Conservation (phyloP, 1,140 invertebrate species). For the Diploscapter pachys region DNA sequence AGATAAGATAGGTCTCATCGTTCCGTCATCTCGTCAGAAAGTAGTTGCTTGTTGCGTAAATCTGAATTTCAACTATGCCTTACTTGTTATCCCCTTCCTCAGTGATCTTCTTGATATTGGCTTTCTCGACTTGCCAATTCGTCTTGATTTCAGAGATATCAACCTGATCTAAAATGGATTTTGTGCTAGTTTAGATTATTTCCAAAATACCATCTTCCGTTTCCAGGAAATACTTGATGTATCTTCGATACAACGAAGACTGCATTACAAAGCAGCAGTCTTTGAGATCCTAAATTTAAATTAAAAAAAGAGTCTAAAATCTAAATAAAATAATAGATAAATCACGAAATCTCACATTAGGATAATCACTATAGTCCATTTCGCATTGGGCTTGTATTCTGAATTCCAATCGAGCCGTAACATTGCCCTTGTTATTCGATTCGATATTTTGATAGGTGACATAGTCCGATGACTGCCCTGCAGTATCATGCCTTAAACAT, state of each 20-base stretch:
- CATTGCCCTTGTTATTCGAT: constrained; percentile 38
- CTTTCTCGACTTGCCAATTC: constrained; percentile 41
- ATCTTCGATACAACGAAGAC: constrained; percentile 36
- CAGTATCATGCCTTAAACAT: constrained; percentile 38
- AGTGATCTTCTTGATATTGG: constrained; percentile 26
- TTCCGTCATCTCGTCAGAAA: no score
- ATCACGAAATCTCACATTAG: constrained; percentile 32
- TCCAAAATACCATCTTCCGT: constrained; percentile 21
- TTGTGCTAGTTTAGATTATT: background rate
- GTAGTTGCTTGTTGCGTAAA: no score
- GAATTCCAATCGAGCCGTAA: constrained; percentile 38
- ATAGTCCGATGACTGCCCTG: constrained; percentile 37
- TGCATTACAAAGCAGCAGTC: constrained; percentile 41
- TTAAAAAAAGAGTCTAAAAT: background rate
- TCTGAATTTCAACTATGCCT: background rate
- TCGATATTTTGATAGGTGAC: constrained; percentile 39
- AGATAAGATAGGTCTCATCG: background rate
- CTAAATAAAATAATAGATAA: background rate
- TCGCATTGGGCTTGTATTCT: constrained; percentile 41
- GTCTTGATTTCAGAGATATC: constrained; percentile 33
- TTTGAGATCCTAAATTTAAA: constrained; percentile 33
- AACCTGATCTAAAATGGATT: constrained; percentile 20
- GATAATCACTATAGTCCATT: constrained; percentile 41
- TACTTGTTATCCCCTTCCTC: constrained; percentile 38
- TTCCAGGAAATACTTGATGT: constrained; percentile 41